Evolutionary conservation across 2,888 invertebrate species (phyloP), one percentile per base, ranked within the genome.

Genomic region (Anthophora plumipes): DNA sequence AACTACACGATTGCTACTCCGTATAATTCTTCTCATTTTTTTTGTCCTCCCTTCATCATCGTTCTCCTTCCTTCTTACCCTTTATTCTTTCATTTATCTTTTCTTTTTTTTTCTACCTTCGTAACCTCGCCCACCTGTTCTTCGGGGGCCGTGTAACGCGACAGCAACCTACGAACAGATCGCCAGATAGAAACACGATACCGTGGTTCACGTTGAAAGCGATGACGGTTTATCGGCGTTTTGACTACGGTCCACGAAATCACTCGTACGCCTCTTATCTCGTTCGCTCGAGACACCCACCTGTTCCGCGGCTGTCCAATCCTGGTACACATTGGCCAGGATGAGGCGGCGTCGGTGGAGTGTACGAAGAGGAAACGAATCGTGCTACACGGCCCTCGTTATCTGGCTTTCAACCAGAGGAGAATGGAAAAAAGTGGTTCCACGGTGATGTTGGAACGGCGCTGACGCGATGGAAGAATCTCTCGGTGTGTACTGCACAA

Each of bases 161-260:
- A 73, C 70, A 41, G 31, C 80, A 14, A 55, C 67, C 72, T 59
- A 55, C 64, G 61, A 25, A 70, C 75, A 79, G 86, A 85, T 86
- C 75, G 60, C 54, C 57, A 75, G 85, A 85, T 85, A 77, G 84
- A 73, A 86, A 76, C 74, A 31, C 63, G 82, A 86, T 82, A 81
- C 63, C 63, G 54, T 57, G n/a, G 67, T 69, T 14, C 67, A 22
- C 48, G 48, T 54, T 46, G 69, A 39, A 59, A 50, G 66, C 66
- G 76, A 84, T 73, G 82, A 84, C 67, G 72, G 31, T 43, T 84
- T 84, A 85, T 86, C 82, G 75, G 55, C 57, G 48, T 73, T 79
- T 86, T 60, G 78, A 86, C 68, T 71, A 31, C 59, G 55, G 41
- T 55, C 22, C 54, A 20, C 59, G 74, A 75, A 48, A 46, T 60